Evolutionary conservation across 2,888 invertebrate species (phyloP).

Genomic region (Hemithea aestivaria): DNA sequence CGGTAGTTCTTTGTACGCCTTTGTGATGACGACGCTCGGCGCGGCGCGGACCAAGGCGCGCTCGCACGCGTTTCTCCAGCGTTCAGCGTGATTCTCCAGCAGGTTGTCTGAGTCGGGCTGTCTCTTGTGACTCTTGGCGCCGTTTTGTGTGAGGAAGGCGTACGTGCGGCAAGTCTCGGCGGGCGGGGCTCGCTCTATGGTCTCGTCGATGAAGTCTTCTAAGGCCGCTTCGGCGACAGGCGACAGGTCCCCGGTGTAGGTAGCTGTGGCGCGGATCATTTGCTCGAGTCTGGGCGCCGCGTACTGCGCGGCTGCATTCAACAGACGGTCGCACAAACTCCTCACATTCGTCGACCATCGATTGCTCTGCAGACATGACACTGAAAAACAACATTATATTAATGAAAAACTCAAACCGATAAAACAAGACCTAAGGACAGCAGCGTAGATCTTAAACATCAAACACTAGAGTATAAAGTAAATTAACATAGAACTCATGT

Average conservation of each 20-base stretch:
- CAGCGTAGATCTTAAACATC: too few relatives aligned
- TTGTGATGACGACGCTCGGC: constrained; percentile 50
- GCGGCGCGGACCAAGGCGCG: constrained; percentile 51
- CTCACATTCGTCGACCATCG: constrained; percentile 92
- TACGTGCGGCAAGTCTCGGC: constrained; percentile 92
- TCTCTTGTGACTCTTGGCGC: constrained; percentile 24
- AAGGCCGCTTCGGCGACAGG: constrained; percentile 61
- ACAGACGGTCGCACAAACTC: constrained; percentile 86
- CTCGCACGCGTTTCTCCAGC: constrained; percentile 58
- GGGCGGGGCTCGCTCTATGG: constrained; percentile 88
- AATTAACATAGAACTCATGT: not conserved
- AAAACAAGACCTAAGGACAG: too few relatives aligned
- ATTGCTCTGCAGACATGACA: constrained; percentile 83
- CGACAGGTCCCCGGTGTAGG: constrained; percentile 34
- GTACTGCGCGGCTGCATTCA: constrained; percentile 89
- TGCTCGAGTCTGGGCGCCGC: constrained; percentile 87
- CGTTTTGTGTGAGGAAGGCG: constrained; percentile 52
- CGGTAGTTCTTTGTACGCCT: constrained; percentile 57
- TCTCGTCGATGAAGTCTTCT: constrained; percentile 88
- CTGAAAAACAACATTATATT: too few relatives aligned
- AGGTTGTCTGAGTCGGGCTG: constrained; percentile 30
- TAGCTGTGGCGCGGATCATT: constrained; percentile 85
- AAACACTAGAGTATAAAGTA: too few relatives aligned
- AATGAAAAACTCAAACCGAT: too few relatives aligned
- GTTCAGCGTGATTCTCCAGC: constrained; percentile 37